These are phyloP conservation scores for Progne subis DNA, from an alignment of 2,113 vertebrate genomes.

Conservation along the genomic window DNA sequence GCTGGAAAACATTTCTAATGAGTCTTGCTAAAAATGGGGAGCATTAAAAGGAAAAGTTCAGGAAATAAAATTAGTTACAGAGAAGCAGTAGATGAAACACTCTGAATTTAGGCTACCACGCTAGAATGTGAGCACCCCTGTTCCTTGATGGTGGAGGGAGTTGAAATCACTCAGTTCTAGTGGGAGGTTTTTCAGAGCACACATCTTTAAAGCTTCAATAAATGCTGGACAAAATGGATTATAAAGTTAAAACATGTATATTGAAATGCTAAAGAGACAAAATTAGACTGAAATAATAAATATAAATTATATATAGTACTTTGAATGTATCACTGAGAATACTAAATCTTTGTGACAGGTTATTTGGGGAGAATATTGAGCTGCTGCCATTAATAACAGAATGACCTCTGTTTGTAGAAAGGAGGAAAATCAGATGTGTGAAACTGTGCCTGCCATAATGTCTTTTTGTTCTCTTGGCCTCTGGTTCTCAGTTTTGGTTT, in stretches of 20 bases:
- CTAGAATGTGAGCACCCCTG: not conserved
- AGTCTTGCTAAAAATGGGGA: not conserved
- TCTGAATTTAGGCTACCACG: not conserved
- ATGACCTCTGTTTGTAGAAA: not conserved
- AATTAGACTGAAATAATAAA: not conserved
- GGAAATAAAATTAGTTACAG: not conserved
- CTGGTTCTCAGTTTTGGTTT: not conserved
- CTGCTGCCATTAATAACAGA: not conserved
- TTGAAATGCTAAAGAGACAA: not conserved
- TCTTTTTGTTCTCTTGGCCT: not conserved
- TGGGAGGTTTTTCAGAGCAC: not conserved
- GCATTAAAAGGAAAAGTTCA: not conserved
- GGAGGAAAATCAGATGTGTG: not conserved
- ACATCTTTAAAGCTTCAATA: not conserved
- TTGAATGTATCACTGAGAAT: not conserved
- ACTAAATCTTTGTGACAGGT: not conserved
- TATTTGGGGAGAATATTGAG: not conserved
- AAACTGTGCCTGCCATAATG: not conserved
- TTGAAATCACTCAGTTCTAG: not conserved
- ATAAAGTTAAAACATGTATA: not conserved
- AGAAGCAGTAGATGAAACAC: not conserved
- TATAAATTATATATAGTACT: not conserved
- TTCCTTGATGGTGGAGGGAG: not conserved
- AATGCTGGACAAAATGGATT: not conserved
- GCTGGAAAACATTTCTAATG: not conserved